These are phyloP conservation scores for Phoxinus phoxinus DNA, from an alignment of 2,113 vertebrate genomes.

Conservation along the genomic window DNA sequence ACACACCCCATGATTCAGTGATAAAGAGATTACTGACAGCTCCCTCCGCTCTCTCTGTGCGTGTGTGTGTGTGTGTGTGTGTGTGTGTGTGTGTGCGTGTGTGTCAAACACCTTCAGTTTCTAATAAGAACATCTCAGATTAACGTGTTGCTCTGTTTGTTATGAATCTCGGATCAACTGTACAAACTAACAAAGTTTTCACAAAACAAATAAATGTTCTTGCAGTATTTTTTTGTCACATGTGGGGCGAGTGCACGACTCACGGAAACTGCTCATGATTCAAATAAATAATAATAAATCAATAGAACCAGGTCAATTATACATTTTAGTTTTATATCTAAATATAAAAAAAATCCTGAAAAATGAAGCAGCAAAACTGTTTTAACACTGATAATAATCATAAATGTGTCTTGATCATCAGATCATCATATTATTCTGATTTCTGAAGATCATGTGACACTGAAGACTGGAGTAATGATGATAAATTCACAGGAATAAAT, in stretches of 20 bases:
- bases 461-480: background rate
- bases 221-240: background rate
- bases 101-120: slow-evolving; percentile 45
- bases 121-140: slow-evolving; percentile 37
- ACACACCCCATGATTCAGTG: slow-evolving; percentile 59
- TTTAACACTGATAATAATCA: background rate
- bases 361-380: too few species aligned
- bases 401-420: background rate
- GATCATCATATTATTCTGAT: background rate
- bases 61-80: slow-evolving; percentile 61
- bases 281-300: background rate
- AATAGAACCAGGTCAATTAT: background rate
- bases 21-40: slow-evolving; percentile 50
- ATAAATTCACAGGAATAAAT: background rate
- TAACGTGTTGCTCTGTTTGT: slow-evolving; percentile 31
- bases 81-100: slow-evolving; percentile 62
- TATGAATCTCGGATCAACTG: slow-evolving; percentile 12
- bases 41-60: slow-evolving; percentile 63
- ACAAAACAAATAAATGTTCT: slow-evolving; percentile 22
- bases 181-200: slow-evolving; percentile 21
- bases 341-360: background rate
- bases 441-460: background rate
- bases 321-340: too few species aligned
- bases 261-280: background rate
- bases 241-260: background rate